Percentiles rank a stretch among this genome's conserved stretches.
These are phyloP conservation scores for Aspiorhynchus laticeps DNA, from an alignment of 2,113 vertebrate genomes.

Conservation along the genomic window DNA sequence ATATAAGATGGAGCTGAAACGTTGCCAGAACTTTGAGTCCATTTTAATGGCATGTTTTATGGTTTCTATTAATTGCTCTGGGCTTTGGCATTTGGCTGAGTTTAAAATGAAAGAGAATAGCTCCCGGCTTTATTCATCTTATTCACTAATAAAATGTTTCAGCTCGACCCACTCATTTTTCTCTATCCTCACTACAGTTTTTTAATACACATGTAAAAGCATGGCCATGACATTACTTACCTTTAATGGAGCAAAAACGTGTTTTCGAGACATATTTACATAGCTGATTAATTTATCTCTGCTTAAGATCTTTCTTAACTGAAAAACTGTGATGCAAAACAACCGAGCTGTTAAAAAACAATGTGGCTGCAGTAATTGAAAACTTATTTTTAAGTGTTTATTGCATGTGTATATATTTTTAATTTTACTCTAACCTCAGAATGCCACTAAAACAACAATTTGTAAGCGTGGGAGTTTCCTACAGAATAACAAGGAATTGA, in stretches of 20 bases:
- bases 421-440: slow-evolving; percentile 19
- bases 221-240: not conserved
- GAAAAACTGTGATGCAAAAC: slow-evolving; percentile 20
- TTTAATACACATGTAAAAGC: slow-evolving; percentile 65
- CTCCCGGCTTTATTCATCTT: slow-evolving; percentile 66
- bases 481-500: slow-evolving; percentile 1
- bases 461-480: slow-evolving; percentile 17
- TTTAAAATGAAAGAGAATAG: slow-evolving; percentile 66
- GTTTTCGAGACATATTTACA: slow-evolving; percentile 3
- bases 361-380: slow-evolving; percentile 9
- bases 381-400: slow-evolving; percentile 16
- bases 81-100: slow-evolving; percentile 68
- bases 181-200: slow-evolving; percentile 57
- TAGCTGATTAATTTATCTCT: slow-evolving; percentile 10
- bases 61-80: slow-evolving; percentile 72
- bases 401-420: slow-evolving; percentile 11
- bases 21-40: slow-evolving; percentile 70
- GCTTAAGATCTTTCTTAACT: slow-evolving; percentile 14
- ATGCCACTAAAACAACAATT: not conserved
- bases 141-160: slow-evolving; percentile 71
- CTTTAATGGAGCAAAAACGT: slow-evolving; percentile 1
- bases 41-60: slow-evolving; percentile 74
- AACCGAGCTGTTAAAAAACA: not conserved
- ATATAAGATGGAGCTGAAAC: slow-evolving; percentile 72
- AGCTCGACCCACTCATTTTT: slow-evolving; percentile 42